These are phyloP conservation scores for Sebastes goodei DNA, from an alignment of 2,797 vertebrate species.

Conservation along the genomic window DNA sequence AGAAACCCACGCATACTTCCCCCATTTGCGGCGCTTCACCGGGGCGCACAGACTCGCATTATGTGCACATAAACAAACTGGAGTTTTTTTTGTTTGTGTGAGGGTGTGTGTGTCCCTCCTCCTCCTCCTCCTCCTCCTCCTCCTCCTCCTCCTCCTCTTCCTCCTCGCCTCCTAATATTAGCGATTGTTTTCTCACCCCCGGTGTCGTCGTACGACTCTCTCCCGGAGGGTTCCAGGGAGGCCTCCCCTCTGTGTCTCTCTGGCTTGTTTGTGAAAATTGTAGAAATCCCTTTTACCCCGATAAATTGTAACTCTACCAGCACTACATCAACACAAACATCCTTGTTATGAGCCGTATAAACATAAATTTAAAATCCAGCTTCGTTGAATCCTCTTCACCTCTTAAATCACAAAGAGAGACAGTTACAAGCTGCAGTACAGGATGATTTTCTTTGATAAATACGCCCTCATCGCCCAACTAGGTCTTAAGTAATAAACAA, in stretches of 20 bases:
- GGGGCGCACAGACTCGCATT: constrained; percentile 91
- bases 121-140: background rate
- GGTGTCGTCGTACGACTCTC: constrained; percentile 81
- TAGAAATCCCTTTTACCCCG: constrained; percentile 52
- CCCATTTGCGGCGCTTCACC: constrained; percentile 93
- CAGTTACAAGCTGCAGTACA: constrained; percentile 15
- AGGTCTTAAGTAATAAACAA: constrained; percentile 40
- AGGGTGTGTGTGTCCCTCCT: background rate
- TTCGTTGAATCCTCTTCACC: background rate
- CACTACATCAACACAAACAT: constrained; percentile 36
- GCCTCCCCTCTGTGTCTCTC: constrained; percentile 42
- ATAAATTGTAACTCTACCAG: constrained; percentile 22
- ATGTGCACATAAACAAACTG: constrained; percentile 96
- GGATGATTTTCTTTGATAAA: constrained; percentile 47
- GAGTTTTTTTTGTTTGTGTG: constrained; percentile 42
- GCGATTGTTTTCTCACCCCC: constrained; percentile 85
- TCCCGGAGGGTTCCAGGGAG: constrained; percentile 82
- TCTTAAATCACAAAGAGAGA: constrained; percentile 26
- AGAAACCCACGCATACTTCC: constrained; percentile 98
- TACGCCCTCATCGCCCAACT: constrained; percentile 25
- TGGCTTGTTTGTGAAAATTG: constrained; percentile 61
- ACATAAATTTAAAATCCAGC: constrained; percentile 28
- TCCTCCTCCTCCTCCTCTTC: background rate
- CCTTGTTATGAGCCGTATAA: constrained; percentile 6
- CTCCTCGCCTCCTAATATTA: constrained; percentile 82